Percentiles rank a stretch among this genome's conserved stretches.
Evolutionary conservation across 2,113 vertebrate species (phyloP).

Genomic region (Tursiops truncatus): DNA sequence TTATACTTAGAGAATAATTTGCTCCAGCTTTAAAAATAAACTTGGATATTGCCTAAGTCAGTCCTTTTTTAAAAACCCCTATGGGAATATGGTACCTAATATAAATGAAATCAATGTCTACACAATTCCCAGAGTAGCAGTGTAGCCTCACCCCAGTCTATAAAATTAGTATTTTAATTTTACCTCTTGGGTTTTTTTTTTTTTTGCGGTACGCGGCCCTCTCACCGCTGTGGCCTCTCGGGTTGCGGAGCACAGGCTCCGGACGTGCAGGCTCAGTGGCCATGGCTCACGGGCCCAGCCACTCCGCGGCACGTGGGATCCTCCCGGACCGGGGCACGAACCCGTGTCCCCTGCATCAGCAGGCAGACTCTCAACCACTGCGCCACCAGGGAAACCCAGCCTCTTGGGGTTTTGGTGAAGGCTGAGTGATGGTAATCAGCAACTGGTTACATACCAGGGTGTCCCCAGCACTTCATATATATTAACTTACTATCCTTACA

Average conservation of each 20-base stretch:
- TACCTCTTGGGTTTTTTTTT: not conserved
- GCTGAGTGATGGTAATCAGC: not conserved
- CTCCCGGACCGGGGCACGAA: too few species aligned
- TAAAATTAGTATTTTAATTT: conserved; percentile 14
- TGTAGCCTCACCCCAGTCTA: not conserved
- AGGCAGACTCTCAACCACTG: too few species aligned
- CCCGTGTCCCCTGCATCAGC: too few species aligned
- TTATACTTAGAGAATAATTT: conserved; percentile 60
- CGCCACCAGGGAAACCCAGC: too few species aligned
- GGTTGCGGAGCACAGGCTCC: too few species aligned
- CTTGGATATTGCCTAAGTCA: conserved; percentile 22
- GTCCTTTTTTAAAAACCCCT: conserved; percentile 1
- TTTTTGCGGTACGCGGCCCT: too few species aligned
- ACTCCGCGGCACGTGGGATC: too few species aligned
- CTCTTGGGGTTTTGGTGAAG: not conserved
- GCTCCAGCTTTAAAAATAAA: conserved; percentile 67
- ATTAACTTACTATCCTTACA: not conserved
- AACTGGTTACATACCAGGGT: not conserved
- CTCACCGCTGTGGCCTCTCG: too few species aligned
- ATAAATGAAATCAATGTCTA: conserved; percentile 35
- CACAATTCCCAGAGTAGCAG: not conserved
- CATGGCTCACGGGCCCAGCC: too few species aligned
- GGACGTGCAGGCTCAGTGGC: too few species aligned
- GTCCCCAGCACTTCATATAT: not conserved
- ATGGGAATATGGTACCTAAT: not conserved